Evolutionary conservation across 1,140 invertebrate genomes (phyloP).

Genomic region (Nasonia giraulti): DNA sequence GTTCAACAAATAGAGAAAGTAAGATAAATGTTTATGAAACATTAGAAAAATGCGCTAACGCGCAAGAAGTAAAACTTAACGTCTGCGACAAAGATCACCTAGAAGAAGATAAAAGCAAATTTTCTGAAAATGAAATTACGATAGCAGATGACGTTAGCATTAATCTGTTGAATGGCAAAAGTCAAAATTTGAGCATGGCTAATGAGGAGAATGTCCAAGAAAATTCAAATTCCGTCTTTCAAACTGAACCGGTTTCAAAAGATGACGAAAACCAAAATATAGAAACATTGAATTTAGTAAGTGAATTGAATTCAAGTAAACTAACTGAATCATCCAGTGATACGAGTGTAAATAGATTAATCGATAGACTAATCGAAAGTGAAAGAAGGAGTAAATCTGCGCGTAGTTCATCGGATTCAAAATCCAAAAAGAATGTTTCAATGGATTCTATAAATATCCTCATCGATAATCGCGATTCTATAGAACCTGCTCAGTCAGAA

Average conservation of each 20-base stretch:
- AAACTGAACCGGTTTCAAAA: neutral
- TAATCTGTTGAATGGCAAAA: neutral
- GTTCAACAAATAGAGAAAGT: slow-evolving; percentile 52
- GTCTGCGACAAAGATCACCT: no score
- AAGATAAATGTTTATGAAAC: neutral
- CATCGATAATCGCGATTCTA: neutral
- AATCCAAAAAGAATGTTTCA: slow-evolving; percentile 1
- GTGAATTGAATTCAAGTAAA: neutral
- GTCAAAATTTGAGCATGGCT: neutral
- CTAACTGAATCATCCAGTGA: slow-evolving; percentile 30
- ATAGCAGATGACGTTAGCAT: no score
- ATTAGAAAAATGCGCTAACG: neutral
- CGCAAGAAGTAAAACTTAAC: neutral
- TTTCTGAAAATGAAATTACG: neutral
- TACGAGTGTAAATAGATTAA: slow-evolving; percentile 34
- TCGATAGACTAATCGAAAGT: slow-evolving; percentile 37
- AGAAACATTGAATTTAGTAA: neutral
- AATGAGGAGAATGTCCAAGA: neutral
- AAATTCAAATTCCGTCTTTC: neutral
- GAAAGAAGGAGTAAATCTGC: slow-evolving; percentile 29
- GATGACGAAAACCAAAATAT: neutral
- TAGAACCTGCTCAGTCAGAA: neutral
- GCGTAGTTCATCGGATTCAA: neutral
- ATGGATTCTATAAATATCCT: slow-evolving; percentile 8
- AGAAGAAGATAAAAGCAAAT: neutral